phyloP scores from a whole-genome alignment of 1,140 invertebrate genomes.

The Kradibia gibbosae region DNA sequence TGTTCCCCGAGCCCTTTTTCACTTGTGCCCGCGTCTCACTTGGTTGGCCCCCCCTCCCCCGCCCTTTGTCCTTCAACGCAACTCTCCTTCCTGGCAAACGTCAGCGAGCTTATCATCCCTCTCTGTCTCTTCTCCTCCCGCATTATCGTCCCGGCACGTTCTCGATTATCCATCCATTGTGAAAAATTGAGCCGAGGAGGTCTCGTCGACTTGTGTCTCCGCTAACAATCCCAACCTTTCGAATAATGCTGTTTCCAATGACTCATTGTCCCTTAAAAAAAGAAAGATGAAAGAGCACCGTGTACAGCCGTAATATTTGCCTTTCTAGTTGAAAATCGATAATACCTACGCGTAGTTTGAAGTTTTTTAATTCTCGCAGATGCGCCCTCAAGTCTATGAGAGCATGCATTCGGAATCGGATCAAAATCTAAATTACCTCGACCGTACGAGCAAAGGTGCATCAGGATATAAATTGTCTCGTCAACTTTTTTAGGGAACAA shows the following conservation, averaged over 20 bases:
- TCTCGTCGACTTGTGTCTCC: background rate
- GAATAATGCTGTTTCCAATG: background rate
- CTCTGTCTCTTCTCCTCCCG: background rate
- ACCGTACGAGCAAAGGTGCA: too few species aligned
- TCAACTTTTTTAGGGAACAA: too few species aligned
- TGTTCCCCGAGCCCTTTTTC: background rate
- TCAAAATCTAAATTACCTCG: too few species aligned
- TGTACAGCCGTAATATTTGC: background rate
- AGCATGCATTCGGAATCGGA: too few species aligned
- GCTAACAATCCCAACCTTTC: background rate
- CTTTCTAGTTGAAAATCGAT: slow-evolving; percentile 2
- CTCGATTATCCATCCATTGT: background rate
- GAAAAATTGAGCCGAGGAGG: background rate
- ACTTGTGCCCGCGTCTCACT: background rate
- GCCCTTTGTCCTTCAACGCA: background rate
- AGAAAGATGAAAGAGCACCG: too few species aligned
- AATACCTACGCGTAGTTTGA: too few species aligned
- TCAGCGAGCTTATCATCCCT: too few species aligned
- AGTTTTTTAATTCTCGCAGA: too few species aligned
- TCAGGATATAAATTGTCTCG: too few species aligned
- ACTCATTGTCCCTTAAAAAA: background rate
- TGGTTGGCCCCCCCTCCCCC: background rate
- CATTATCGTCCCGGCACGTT: too few species aligned
- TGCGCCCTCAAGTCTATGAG: too few species aligned
- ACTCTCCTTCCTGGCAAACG: background rate